A percentile compares a stretch with the other conserved stretches of the same genome.
Evolutionary conservation across 2,888 invertebrate species (phyloP).

Genomic region (Linnaemya tessellans): DNA sequence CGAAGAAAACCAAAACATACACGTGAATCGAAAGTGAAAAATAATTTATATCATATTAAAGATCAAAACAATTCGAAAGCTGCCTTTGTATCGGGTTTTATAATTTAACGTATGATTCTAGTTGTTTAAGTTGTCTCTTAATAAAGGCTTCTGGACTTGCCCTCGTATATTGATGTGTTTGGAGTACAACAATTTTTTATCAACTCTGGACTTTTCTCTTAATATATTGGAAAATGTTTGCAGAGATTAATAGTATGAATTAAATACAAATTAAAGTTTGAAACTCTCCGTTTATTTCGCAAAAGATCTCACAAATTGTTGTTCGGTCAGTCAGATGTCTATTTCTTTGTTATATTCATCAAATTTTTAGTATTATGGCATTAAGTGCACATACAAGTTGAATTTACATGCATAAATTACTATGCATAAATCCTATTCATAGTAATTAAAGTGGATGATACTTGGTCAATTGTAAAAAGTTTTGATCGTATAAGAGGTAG

Average conservation of each 20-base stretch:
- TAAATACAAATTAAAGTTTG: constrained; percentile 7
- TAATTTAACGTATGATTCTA: too few species aligned
- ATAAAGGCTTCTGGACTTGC: not conserved
- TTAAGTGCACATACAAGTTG: constrained; percentile 1
- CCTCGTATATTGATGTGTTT: not conserved
- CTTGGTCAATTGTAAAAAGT: constrained; percentile 40
- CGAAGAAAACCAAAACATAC: too few species aligned
- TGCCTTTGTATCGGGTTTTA: too few species aligned
- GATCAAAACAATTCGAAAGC: too few species aligned
- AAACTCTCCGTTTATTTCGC: constrained; percentile 12
- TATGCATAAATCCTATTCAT: constrained; percentile 19
- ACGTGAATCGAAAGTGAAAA: too few species aligned
- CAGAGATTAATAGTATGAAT: not conserved
- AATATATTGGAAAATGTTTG: not conserved
- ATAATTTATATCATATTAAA: too few species aligned
- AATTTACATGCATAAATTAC: not conserved
- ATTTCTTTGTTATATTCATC: constrained; percentile 35
- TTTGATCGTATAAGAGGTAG: constrained; percentile 30
- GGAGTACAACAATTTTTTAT: constrained; percentile 9
- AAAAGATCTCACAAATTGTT: not conserved
- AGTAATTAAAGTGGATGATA: constrained; percentile 55
- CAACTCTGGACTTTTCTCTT: constrained; percentile 35
- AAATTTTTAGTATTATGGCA: constrained; percentile 40
- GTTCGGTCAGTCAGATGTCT: not conserved
- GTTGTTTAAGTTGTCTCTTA: not conserved